These are phyloP conservation scores for Cnemophilus loriae DNA, from an alignment of 2,113 vertebrate genomes.

Conservation along the genomic window DNA sequence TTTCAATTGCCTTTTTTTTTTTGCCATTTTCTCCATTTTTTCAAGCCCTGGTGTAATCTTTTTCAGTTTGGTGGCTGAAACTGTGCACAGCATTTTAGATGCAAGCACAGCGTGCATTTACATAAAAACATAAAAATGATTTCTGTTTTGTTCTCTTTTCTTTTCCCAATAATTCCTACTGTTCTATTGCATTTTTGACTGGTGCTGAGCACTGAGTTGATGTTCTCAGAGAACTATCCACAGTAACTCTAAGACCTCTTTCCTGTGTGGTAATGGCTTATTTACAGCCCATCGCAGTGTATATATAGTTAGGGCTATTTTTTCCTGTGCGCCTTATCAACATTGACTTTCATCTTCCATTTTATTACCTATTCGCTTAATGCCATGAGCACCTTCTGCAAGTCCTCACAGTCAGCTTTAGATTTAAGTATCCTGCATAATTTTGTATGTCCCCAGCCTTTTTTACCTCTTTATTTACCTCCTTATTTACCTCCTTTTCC, in stretches of 20 bases:
- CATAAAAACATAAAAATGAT: not conserved
- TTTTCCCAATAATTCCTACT: not conserved
- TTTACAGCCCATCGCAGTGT: not conserved
- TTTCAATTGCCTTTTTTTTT: not conserved
- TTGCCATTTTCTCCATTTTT: not conserved
- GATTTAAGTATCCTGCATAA: not conserved
- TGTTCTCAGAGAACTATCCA: not conserved
- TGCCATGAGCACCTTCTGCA: not conserved
- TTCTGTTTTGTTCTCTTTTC: constrained; percentile 14
- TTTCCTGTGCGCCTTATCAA: not conserved
- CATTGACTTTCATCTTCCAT: constrained; percentile 24
- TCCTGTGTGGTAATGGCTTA: constrained; percentile 4
- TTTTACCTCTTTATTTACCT: constrained; percentile 13
- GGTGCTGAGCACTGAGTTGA: not conserved
- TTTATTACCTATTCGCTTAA: constrained; percentile 26
- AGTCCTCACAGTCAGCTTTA: not conserved
- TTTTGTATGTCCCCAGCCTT: not conserved
- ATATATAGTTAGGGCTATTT: constrained; percentile 6
- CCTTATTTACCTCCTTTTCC: not conserved
- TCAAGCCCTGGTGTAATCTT: not conserved
- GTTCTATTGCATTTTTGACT: constrained; percentile 14
- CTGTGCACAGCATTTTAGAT: not conserved
- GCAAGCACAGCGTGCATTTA: not conserved
- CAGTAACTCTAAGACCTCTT: not conserved
- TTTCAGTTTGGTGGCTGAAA: not conserved